These are phyloP conservation scores for Nycteola revayana DNA, from an alignment of 2,888 invertebrate genomes.

Conservation along the genomic window DNA sequence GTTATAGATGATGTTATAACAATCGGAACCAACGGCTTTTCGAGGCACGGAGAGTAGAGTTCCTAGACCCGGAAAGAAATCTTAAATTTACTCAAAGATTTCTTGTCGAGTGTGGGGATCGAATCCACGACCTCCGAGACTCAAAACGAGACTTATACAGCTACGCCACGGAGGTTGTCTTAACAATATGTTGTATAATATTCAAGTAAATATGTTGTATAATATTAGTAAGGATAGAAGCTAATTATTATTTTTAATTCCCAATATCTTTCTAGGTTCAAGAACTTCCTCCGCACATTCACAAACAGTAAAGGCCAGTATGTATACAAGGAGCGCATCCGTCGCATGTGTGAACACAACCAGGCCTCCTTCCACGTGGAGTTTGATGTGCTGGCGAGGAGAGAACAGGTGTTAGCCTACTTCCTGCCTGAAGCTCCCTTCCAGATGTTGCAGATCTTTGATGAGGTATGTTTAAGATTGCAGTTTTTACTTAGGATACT, in stretches of 20 bases:
- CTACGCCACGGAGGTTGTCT: too few relatives aligned
- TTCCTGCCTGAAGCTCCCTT: slow-evolving; percentile 98
- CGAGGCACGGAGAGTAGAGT: too few relatives aligned
- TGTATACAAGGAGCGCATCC: slow-evolving; percentile 95
- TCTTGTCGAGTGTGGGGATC: too few relatives aligned
- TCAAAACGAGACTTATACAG: too few relatives aligned
- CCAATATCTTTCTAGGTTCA: slow-evolving; percentile 79
- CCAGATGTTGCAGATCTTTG: slow-evolving; percentile 98
- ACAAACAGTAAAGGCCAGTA: slow-evolving; percentile 93
- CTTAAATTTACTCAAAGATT: too few relatives aligned
- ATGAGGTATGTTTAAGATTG: slow-evolving; percentile 84
- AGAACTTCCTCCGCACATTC: slow-evolving; percentile 95
- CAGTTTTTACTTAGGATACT: too few relatives aligned
- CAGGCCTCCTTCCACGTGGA: slow-evolving; percentile 95
- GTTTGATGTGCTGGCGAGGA: slow-evolving; percentile 93
- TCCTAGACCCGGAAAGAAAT: too few relatives aligned
- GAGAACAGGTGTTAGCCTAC: slow-evolving; percentile 96
- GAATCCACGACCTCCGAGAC: too few relatives aligned
- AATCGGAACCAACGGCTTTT: too few relatives aligned
- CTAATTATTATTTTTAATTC: not conserved
- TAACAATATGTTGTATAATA: too few relatives aligned
- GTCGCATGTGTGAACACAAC: slow-evolving; percentile 96
- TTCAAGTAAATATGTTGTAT: too few relatives aligned
- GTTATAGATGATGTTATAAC: too few relatives aligned
- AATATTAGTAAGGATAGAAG: not conserved